Base-by-base conservation (phyloP, 2,888 invertebrate species). In the Endotricha flammealis region DNA sequence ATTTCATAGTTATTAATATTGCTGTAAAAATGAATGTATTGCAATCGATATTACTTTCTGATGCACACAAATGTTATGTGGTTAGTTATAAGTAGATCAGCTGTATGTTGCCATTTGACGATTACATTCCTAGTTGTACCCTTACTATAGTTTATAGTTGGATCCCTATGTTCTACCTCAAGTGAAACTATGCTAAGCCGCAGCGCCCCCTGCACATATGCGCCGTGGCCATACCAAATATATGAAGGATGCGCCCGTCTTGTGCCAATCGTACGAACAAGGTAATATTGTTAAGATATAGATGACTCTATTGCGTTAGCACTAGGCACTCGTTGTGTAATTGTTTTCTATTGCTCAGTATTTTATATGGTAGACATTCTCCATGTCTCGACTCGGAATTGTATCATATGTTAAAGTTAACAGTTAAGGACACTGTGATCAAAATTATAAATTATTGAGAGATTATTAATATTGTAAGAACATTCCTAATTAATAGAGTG, bases 361-460 rank as follows among this genome's bases (percentile, higher is more conserved):
- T 85, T 83, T 82, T 81, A 82, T 81, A 70, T 65, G 42, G 66
- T 71, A 69, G 78, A 72, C 64, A 69, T 69, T 62, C 48, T 62
- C 57, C 49, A 64, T 57, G 71, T 69, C 71, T 63, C 67, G 66
- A 75, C 73, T 77, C 70, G 80, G 79, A 80, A 79, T 83, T 83
- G 82, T 85, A 80, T 75, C 71, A 79, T 79, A 81, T 72, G 82
- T 85, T 83, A 79, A 76, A 69, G 66, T 82, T 83, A 80, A 85
- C 81, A 83, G 81, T 83, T 79, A 85, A 83, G 80, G 65, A 76
- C 73, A 82, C 85, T 86, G 86, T 86, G 85, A 86, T 86, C 81
- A 78, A 85, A 85, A 85, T 86, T 86, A 85, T 85, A 81, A 83
- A 86, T 80, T 85, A 85, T 82, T 83, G 81, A 86, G 82, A 86